Base-by-base conservation (phyloP, 1,140 invertebrate genomes). In the Leptinotarsa texana region DNA sequence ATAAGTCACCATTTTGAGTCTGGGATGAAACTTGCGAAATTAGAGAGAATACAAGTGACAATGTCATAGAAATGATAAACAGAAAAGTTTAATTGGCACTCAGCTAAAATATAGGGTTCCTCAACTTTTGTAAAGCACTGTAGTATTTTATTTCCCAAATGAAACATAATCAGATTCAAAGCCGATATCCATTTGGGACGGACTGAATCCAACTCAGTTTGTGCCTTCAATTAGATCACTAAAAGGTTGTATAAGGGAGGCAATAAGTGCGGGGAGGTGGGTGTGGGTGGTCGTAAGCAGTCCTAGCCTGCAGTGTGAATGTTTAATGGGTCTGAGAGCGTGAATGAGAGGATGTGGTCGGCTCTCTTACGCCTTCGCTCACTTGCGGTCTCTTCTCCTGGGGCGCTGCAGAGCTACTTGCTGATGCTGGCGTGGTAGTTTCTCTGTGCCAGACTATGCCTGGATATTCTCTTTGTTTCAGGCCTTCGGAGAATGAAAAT, bases 291-390 rank as follows among this genome's bases (percentile, higher is more conserved):
- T 62, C 61, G 69, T 71, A 71, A 71, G 69, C 69, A 71, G 57
- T 71, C 69, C 82, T 83, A 78, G 80, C 82, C 81, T 78, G 81
- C 75, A 83, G 82, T 82, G 80, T 83, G 79, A 83, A 83, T 83
- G 80, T 83, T 83, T 83, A 83, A 83, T 83, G 82, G 82, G 76
- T 81, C 79, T 80, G 79, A 79, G 78, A 81, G 78, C 77, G 80
- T 78, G 81, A 80, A 82, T 81, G 77, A 62, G 69, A 82, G 76
- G 67, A 83, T 82, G 80, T 75, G 82, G 82, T 83, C 77, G 74
- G 68, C 76, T 75, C 78, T 77, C 75, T 74, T 71, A 72, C 76
- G 73, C 73, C 71, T 70, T 76, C 75, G 77, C 81, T 80, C 75
- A 79, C 80, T 82, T 82, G 81, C 77, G 81, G 81, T 82, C 76